Evolutionary conservation across 2,888 invertebrate genomes (phyloP), one percentile per base, ranked within the genome.

Genomic region (Synanthedon myopaeformis): DNA sequence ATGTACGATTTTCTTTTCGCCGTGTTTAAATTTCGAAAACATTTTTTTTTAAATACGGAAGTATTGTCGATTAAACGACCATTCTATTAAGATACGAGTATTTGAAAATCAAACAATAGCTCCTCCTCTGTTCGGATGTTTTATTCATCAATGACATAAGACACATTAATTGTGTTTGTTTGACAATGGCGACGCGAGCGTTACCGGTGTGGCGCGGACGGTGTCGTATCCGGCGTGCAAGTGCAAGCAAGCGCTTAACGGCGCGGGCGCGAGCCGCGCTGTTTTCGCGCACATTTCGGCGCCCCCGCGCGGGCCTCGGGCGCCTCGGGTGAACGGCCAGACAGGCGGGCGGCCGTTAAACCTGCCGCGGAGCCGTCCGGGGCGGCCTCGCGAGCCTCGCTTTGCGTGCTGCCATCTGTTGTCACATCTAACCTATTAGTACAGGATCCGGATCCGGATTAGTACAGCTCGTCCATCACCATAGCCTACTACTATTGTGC

Each of bases 281-380:
- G 78, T 82, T 84, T 84, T 84, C 83, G 83, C 82, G 81, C 81
- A 73, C 73, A 74, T 72, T 78, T 74, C 69, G 64, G 61, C 62
- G 76, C 76, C 78, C 81, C 83, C 81, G 79, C 79, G 72, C 76
- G 82, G 80, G 35, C 35, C 35, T 35, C 79, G 72, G 76, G 83
- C 80, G 81, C 82, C 83, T 67, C 84, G 86, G 86, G 85, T 87
- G 83, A 87, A 87, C 79, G 87, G 82, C 86, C 87, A 86, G 87
- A 86, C 87, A 77, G 79, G 70, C 79, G 75, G 79, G 72, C 79
- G 80, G 86, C 83, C 87, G 84, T 84, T 86, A 85, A 84, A 85
- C 86, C 79, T 85, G 80, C 77, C 74, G 50, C 51, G 53, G 78
- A 74, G 74, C 69, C 74, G 76, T 69, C 76, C 70, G 69, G 73